Base-by-base conservation (phyloP, 1,140 invertebrate genomes). In the Orius insidiosus region DNA sequence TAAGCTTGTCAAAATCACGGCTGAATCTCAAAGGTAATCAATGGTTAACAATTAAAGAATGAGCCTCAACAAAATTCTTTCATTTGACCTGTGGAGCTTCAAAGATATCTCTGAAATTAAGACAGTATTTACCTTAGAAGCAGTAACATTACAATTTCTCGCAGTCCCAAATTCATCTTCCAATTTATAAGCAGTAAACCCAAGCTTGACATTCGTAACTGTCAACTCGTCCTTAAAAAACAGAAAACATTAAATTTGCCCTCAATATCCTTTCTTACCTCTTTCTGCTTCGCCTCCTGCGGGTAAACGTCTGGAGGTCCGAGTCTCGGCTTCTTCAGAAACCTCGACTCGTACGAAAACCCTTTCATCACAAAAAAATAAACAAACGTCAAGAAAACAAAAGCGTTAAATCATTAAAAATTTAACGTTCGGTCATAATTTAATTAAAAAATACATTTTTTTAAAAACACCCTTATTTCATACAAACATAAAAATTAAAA, bases 221-320 rank as follows among this genome's bases (percentile, higher is more conserved):
- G 86, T 94, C 36, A 98, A 68, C 60, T 98, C 93, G 68, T 98
- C 90, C 69, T 75, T 46, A 55, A 60, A 54, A 52, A 53, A 53
- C 53, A 56, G 54, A 45, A 46, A 24, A 24, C 24, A 24, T 24
- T 7, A 18, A 47, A 6, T 24, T 15, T 16, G 8, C 37, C 45
- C 45, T 14, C 45, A 49, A 42, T 41, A 40, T 44, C 15, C 1
- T 47, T 39, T 41, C 18, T 46, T 59, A 74, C 75, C 66, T 98
- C 93, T 65, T 93, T 92, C 61, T 98, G 93, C 58, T 90, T 89
- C 0, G 87, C 78, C 63, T 95, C 90, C 66, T 98, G 93, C 9
- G 90, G 92, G 67, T 97, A 98, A 5, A 96, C 87, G 69, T 96
- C 92, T n/a, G 93, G 92, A 37, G 90, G 87, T 0, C 92, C 92